Evolutionary conservation across 2,113 vertebrate genomes (phyloP).

Genomic region (Urocynchramus pylzowi): DNA sequence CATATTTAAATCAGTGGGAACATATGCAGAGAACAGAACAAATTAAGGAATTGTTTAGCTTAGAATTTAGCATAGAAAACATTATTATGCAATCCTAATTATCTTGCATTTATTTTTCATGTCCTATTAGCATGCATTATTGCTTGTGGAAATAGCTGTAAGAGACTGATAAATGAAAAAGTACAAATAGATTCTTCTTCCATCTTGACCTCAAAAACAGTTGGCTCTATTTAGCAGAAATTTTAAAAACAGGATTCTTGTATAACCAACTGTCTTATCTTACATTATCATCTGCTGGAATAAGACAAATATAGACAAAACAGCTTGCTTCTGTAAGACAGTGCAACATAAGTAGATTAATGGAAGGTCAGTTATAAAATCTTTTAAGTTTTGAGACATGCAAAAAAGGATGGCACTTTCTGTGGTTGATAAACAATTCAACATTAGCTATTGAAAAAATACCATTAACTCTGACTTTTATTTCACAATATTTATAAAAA

Average conservation of each 20-base stretch:
- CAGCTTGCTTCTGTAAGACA: not conserved
- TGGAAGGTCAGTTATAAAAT: not conserved
- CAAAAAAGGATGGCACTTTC: not conserved
- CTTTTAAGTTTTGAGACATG: not conserved
- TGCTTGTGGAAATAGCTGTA: not conserved
- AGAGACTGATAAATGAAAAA: not conserved
- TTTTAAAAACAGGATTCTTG: not conserved
- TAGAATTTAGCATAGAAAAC: not conserved
- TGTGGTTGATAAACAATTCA: not conserved
- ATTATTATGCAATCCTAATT: not conserved
- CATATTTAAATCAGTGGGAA: not conserved
- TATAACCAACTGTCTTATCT: not conserved
- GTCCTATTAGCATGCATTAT: not conserved
- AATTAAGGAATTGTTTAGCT: not conserved
- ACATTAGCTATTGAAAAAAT: not conserved
- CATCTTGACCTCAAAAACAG: not conserved
- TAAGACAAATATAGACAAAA: not conserved
- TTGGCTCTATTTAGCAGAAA: not conserved
- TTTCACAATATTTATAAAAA: not conserved
- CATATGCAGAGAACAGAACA: not conserved
- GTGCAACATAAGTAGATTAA: not conserved
- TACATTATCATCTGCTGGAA: not conserved
- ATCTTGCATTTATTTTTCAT: not conserved
- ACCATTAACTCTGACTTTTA: not conserved
- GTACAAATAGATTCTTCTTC: not conserved